A percentile compares a stretch with the other conserved stretches of the same genome.
Conservation (phyloP, 30 jellyfish, hydroid and myxozoan genomes). For the Phacellophora camtschatica region DNA sequence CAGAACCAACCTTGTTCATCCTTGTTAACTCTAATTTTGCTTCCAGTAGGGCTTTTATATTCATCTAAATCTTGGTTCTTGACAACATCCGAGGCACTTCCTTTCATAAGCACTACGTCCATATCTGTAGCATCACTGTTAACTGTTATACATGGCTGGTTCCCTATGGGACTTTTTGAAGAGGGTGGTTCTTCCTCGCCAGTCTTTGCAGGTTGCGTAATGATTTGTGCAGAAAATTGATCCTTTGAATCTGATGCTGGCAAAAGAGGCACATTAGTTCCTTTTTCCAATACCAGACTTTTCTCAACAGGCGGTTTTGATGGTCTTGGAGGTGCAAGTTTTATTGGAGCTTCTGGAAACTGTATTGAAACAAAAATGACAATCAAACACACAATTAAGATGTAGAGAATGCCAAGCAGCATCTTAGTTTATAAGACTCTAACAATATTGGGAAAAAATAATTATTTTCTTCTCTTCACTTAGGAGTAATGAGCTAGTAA, state of each 20-base stretch:
- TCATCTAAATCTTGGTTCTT: constrained; percentile 81
- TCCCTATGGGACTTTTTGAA: not conserved
- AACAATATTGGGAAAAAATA: too few relatives aligned
- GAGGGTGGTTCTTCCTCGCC: not conserved
- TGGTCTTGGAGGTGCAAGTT: constrained; percentile 69
- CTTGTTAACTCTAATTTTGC: constrained; percentile 14
- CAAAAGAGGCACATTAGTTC: not conserved
- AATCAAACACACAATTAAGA: too few relatives aligned
- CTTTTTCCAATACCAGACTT: not conserved
- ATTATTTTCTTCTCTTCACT: too few relatives aligned
- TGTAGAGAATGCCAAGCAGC: too few relatives aligned
- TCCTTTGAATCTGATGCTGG: not conserved
- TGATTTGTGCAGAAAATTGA: too few relatives aligned
- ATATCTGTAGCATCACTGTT: constrained; percentile 79
- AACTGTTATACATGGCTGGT: constrained; percentile 72
- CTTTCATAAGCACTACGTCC: constrained; percentile 79
- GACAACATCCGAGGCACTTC: constrained; percentile 87
- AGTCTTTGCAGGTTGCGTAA: not conserved
- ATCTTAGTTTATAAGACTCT: too few relatives aligned
- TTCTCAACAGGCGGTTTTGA: constrained; percentile 16
- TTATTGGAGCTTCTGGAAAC: constrained; percentile 64
- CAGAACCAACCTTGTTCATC: constrained; percentile 3
- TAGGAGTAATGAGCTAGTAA: too few relatives aligned
- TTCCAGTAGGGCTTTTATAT: constrained; percentile 69
- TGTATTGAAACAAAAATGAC: too few relatives aligned